These are phyloP conservation scores for Orthosia incerta DNA, from an alignment of 2,888 invertebrate genomes.

Conservation along the genomic window DNA sequence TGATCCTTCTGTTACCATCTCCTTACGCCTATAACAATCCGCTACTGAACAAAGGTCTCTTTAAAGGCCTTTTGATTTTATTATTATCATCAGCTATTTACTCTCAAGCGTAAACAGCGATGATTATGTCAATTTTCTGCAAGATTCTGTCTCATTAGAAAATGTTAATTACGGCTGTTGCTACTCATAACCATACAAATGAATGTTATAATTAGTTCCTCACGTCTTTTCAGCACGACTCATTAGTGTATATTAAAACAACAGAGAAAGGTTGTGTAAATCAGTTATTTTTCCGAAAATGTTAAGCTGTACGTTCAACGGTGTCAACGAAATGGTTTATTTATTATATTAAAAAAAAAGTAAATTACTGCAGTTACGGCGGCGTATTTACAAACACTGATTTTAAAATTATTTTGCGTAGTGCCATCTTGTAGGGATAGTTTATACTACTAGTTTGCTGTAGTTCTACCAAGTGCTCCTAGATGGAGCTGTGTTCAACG, in stretches of 20 bases:
- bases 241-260: constrained; percentile 37
- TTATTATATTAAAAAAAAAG: neutral
- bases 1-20: neutral
- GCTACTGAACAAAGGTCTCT: no score
- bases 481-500: constrained; percentile 22
- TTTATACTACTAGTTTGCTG: neutral
- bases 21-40: neutral
- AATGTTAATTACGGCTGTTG: constrained; percentile 5
- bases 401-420: neutral
- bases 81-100: neutral
- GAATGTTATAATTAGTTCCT: constrained; percentile 46
- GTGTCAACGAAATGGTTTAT: neutral
- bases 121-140: neutral
- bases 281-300: constrained; percentile 5
- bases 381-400: neutral
- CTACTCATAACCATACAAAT: constrained; percentile 25
- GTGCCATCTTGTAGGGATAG: constrained; percentile 24
- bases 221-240: constrained; percentile 45
- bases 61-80: no score
- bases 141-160: neutral
- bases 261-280: neutral
- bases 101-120: neutral
- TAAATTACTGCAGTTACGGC: no score
- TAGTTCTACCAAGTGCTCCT: neutral
- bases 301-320: neutral